These are phyloP conservation scores for Thalassoma bifasciatum DNA, from an alignment of 2,113 vertebrate species.

Conservation along the genomic window DNA sequence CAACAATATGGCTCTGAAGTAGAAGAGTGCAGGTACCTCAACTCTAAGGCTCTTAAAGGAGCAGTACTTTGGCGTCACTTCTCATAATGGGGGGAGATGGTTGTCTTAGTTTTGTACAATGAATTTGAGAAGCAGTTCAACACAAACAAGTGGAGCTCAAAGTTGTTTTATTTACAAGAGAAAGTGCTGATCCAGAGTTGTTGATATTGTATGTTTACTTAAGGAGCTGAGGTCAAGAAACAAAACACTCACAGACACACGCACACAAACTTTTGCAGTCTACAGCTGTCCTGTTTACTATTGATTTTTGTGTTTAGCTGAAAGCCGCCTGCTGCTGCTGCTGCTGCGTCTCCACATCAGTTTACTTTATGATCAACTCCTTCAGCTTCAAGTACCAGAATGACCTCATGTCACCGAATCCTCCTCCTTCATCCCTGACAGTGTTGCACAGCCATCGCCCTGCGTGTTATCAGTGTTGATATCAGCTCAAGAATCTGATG, in stretches of 20 bases:
- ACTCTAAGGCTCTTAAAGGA: too few relatives aligned
- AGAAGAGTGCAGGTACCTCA: too few relatives aligned
- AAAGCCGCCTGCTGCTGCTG: background rate
- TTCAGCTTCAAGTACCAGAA: background rate
- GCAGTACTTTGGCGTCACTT: too few relatives aligned
- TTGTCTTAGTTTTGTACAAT: too few relatives aligned
- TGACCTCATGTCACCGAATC: conserved; percentile 11
- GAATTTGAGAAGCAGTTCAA: too few relatives aligned
- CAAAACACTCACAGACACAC: background rate
- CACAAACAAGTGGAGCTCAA: background rate
- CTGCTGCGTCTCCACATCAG: background rate
- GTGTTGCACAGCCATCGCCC: background rate
- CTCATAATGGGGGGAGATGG: too few relatives aligned
- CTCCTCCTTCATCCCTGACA: background rate
- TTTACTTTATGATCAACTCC: background rate
- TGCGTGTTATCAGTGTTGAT: conserved; percentile 21
- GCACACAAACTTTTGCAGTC: background rate
- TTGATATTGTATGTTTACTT: background rate
- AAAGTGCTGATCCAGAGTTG: background rate
- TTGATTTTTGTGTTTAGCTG: background rate
- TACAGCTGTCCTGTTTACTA: background rate
- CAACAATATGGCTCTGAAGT: too few relatives aligned
- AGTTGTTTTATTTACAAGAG: background rate
- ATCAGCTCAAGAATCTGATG: conserved; percentile 10
- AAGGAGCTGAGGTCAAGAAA: background rate